Evolutionary conservation across 2,113 vertebrate genomes (phyloP), one percentile per base, ranked within the genome.

Genomic region (Austrofundulus limnaeus): DNA sequence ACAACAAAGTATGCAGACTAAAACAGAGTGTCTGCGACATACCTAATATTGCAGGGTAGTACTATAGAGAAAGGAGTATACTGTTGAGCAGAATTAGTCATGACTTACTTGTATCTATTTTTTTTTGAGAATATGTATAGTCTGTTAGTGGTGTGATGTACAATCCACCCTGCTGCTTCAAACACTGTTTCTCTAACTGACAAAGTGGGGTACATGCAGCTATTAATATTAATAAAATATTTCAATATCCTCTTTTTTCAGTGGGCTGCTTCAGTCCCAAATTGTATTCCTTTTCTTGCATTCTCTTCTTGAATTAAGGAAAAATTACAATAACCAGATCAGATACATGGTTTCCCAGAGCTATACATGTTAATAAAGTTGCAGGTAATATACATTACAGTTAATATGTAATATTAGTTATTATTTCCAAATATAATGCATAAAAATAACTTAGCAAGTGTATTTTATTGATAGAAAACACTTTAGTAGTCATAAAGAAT

Each of bases 101-200:
- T 23, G n/a, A 54, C 70, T 72, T 55, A 45, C 54, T 77, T 67
- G 65, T 37, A 34, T 77, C 69, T 50, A 48, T 49, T 23, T 48
- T 15, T 51, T 48, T 71, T 42, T n/a, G 25, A 69, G 56, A 73
- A 75, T 70, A 75, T 53, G 24, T 46, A 70, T 59, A 68, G 66
- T 74, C 72, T 78, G 38, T 67, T 62, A 61, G 58, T 43, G 15
- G 46, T 83, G 47, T 75, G 58, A 73, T 70, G 37, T 42, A 42
- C 37, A 56, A 39, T 62, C 66, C 55, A 70, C 74, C 8, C 41
- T 58, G 64, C 59, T 72, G 54, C 66, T 81, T 78, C 66, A 55
- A 78, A 74, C 59, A 54, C 41, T 23, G 37, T 63, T 81, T 60
- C 25, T 59, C 25, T 67, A 50, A 71, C 49, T 14, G 34, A 52